A percentile compares a stretch with the other conserved stretches of the same genome.
These are phyloP conservation scores for Anthoscopus minutus DNA, from an alignment of 2,113 vertebrate genomes.

Conservation along the genomic window DNA sequence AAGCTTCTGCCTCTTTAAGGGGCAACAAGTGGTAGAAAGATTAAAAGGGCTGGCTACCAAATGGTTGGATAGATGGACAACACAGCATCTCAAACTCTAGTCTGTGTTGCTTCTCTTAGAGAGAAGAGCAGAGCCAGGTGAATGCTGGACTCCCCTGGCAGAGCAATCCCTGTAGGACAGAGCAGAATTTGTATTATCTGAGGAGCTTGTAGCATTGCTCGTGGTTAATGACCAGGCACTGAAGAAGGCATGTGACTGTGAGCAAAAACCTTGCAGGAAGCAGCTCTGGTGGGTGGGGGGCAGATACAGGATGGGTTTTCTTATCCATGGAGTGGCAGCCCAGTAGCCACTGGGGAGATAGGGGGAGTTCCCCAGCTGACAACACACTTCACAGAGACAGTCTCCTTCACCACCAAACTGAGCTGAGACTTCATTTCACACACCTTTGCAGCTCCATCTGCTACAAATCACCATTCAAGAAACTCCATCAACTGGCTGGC, in stretches of 20 bases:
- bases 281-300: not conserved
- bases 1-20: not conserved
- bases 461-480: slow-evolving; percentile 1
- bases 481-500: not conserved
- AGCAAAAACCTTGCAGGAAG: not conserved
- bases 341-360: not conserved
- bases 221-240: not conserved
- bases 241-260: not conserved
- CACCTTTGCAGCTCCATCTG: slow-evolving; percentile 21
- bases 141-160: not conserved
- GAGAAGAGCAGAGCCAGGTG: not conserved
- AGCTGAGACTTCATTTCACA: not conserved
- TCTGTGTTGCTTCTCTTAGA: not conserved
- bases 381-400: not conserved
- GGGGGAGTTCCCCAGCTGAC: not conserved
- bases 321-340: not conserved
- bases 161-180: not conserved
- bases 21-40: not conserved
- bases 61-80: not conserved
- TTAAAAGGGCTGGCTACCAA: not conserved
- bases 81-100: not conserved
- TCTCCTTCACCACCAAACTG: not conserved
- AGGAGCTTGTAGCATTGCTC: not conserved
- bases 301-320: not conserved
- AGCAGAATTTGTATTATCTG: not conserved